phyloP scores from a whole-genome alignment of 2,113 vertebrate genomes.

The Mellivora capensis region DNA sequence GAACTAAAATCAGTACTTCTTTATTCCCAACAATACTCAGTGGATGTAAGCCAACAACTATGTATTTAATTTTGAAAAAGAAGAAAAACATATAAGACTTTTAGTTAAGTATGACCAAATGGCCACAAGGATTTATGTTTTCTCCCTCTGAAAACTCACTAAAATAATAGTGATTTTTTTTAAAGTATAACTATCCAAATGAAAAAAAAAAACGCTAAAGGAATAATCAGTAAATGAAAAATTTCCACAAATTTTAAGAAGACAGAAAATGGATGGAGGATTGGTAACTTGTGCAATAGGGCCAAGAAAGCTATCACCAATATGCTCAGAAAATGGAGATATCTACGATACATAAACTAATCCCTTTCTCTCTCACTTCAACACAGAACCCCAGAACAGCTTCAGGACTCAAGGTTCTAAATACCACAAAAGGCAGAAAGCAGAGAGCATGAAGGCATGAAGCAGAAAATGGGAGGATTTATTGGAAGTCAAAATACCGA shows the following conservation, averaged over 20 bases:
- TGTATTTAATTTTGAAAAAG: background rate
- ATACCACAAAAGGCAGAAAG: background rate
- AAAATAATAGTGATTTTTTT: conserved; percentile 31
- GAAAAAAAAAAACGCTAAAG: background rate
- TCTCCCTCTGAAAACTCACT: background rate
- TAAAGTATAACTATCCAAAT: background rate
- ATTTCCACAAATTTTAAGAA: background rate
- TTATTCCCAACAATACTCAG: background rate
- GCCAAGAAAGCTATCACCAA: background rate
- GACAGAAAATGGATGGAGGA: background rate
- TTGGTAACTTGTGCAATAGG: background rate
- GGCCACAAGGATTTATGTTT: background rate
- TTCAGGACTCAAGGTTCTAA: background rate
- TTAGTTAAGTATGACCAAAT: background rate
- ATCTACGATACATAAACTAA: background rate
- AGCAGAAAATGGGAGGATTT: background rate
- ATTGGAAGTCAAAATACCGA: background rate
- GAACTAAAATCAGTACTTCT: background rate
- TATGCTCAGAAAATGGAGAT: background rate
- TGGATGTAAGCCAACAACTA: background rate
- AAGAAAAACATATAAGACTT: background rate
- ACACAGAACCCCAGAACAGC: background rate
- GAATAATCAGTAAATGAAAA: background rate
- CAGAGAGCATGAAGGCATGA: background rate
- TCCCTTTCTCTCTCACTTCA: background rate